Base-by-base conservation (phyloP, 2,797 vertebrate species). In the Etheostoma nigrum region DNA sequence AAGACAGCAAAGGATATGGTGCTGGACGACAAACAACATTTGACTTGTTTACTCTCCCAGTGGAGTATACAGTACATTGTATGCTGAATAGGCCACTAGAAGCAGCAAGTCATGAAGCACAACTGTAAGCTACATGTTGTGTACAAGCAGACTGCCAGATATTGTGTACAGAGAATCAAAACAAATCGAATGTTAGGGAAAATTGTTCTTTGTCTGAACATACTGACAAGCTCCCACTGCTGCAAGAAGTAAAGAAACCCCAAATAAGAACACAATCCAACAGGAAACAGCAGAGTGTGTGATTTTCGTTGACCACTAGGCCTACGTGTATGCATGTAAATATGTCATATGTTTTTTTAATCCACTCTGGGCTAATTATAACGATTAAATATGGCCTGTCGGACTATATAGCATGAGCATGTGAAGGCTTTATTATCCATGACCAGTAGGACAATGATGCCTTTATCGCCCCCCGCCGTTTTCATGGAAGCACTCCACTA, bases 381-480 rank as follows among this genome's bases (percentile, higher is more conserved):
- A 66, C 52, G 62, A 78, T 63, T 49, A 75, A 79, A 78, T 57
- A 65, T 27, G 52, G 23, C 53, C 62, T 57, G 30, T 36, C 11
- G 55, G 45, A 58, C 67, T 33, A 25, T 14, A 44, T 59, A 62
- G 74, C 66, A 40, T n/a, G 49, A 68, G 57, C 75, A 72, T 59
- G 54, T 36, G 59, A 55, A 70, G 64, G 66, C 68, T 86, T 66
- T 74, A 81, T 63, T 74, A 36, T 47, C 72, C 74, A 72, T 19
- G 52, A 74, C 55, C 66, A 68, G 70, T 3, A 44, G 59, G 59
- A 88, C 82, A 74, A 23, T 54, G 87, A 25, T 84, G 85, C 58
- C 72, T 90, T 78, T 89, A 89, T 76, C 86, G 91, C 88, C 92
- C 91, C 89, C 92, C 72, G 74, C 67, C 40, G 91, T 68, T 67